Percentiles rank a stretch among this genome's conserved stretches.
Conservation (phyloP, 2,113 vertebrate species). For the Tinamus guttatus region DNA sequence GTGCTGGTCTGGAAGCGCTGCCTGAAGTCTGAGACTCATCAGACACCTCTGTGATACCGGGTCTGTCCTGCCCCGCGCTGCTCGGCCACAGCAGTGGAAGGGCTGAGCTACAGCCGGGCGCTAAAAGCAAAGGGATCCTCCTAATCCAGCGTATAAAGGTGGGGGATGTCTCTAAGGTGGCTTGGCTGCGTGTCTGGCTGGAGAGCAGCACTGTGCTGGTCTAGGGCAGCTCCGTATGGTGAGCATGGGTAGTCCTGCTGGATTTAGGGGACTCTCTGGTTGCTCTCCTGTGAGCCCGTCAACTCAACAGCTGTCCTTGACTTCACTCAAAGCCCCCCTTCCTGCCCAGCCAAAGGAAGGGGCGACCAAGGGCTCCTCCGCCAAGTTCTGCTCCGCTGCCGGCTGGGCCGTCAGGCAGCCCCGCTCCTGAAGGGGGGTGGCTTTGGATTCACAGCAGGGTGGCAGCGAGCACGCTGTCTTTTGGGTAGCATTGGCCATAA, state of each 20-base stretch:
- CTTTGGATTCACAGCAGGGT: not conserved
- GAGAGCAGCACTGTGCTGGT: not conserved
- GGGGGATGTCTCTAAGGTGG: not conserved
- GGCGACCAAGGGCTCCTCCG: not conserved
- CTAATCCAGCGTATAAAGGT: not conserved
- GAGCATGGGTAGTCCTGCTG: not conserved
- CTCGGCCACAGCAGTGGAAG: not conserved
- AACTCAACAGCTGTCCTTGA: not conserved
- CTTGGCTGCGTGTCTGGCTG: not conserved
- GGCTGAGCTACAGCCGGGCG: not conserved
- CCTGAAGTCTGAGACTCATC: not conserved
- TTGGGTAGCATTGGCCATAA: not conserved
- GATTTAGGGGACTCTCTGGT: not conserved
- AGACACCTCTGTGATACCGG: not conserved
- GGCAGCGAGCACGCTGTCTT: not conserved
- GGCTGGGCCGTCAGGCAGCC: not conserved
- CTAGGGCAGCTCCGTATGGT: not conserved
- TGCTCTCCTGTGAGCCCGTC: not conserved
- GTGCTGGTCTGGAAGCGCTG: not conserved
- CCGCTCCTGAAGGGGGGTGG: accelerated
- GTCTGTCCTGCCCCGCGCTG: not conserved
- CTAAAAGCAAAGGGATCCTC: not conserved
- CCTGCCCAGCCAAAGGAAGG: not conserved
- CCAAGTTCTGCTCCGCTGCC: not conserved
- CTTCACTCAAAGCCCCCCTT: not conserved